Conservation (phyloP, 2,888 invertebrate genomes). For the Eupsilia transversa region DNA sequence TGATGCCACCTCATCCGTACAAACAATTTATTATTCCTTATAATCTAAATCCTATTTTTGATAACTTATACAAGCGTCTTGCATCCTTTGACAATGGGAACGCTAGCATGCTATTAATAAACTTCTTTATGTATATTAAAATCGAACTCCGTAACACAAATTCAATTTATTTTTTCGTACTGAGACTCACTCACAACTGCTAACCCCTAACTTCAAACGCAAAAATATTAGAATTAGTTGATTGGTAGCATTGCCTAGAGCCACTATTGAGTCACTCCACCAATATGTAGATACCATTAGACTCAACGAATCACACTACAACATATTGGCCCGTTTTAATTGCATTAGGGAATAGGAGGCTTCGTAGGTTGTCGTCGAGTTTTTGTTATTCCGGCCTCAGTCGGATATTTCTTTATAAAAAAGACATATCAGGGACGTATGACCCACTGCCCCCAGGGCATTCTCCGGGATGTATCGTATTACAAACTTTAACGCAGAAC, state of each 20-base stretch:
- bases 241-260: not conserved
- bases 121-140: not conserved
- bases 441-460: conserved; percentile 56
- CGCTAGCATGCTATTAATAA: no score
- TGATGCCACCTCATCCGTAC: no score
- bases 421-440: conserved; percentile 55
- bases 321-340: conserved; percentile 48
- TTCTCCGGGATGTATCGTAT: conserved; percentile 48
- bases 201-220: not conserved
- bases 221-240: not conserved
- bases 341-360: conserved; percentile 63
- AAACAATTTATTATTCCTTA: no score
- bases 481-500: conserved; percentile 53
- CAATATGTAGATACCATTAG: conserved; percentile 30
- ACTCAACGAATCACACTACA: conserved; percentile 20
- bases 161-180: not conserved
- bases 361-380: conserved; percentile 34
- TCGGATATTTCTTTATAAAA: conserved; percentile 59
- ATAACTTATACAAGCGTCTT: no score
- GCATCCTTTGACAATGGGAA: no score
- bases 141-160: not conserved
- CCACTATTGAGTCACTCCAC: not conserved
- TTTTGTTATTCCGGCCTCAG: conserved; percentile 37
- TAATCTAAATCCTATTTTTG: no score
- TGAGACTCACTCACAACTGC: not conserved